Percentiles rank a stretch among this genome's conserved stretches.
These are phyloP conservation scores for Agrenia bidenticulata DNA, from an alignment of 2,888 invertebrate genomes.

Conservation along the genomic window DNA sequence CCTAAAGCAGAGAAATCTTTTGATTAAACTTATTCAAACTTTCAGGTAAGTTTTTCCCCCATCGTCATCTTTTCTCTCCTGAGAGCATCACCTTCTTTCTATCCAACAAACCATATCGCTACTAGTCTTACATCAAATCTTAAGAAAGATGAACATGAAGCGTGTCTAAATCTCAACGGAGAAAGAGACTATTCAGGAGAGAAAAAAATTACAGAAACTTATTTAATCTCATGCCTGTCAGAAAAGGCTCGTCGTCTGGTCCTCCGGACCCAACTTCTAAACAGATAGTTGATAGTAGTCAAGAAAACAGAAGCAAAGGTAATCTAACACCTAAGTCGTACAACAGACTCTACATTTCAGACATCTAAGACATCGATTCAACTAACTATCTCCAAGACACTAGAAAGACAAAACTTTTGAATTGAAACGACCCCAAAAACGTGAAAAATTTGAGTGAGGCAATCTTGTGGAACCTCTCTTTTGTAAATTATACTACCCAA, in stretches of 20 bases:
- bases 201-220: slow-evolving; percentile 14
- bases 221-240: slow-evolving; percentile 16
- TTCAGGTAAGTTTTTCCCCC: not conserved
- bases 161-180: slow-evolving; percentile 7
- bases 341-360: too few relatives aligned
- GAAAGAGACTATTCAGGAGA: not conserved
- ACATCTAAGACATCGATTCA: not conserved
- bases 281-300: not conserved
- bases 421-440: slow-evolving; percentile 4
- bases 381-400: not conserved
- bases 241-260: not conserved
- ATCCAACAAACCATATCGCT: slow-evolving; percentile 5
- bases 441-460: slow-evolving; percentile 9
- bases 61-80: not conserved
- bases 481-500: too few relatives aligned
- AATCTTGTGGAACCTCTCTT: slow-evolving; percentile 12
- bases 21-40: slow-evolving; percentile 6
- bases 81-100: not conserved
- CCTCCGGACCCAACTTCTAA: not conserved
- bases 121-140: not conserved
- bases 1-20: not conserved
- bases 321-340: too few relatives aligned
- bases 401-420: slow-evolving; percentile 3
- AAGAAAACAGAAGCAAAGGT: not conserved
- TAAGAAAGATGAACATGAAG: slow-evolving; percentile 7